Evolutionary conservation across 2,888 invertebrate genomes (phyloP).

Genomic region (Brachycybe producta): DNA sequence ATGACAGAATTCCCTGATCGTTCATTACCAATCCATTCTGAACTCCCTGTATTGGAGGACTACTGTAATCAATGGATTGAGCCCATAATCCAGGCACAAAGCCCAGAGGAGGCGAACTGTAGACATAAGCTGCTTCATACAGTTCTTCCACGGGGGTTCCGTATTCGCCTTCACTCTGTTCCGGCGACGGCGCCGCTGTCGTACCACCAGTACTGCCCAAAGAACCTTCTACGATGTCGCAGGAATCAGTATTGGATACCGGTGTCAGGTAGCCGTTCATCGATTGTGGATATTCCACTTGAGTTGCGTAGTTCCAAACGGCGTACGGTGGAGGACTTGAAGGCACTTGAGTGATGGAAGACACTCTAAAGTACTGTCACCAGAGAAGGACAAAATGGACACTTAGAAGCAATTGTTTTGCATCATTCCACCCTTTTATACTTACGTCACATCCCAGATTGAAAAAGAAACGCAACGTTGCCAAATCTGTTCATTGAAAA

Average conservation of each 20-base stretch:
- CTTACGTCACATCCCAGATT: conserved; percentile 19
- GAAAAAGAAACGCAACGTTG: conserved; percentile 19
- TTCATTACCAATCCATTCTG: conserved; percentile 11
- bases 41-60: too few species aligned
- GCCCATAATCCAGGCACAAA: conserved; percentile 5
- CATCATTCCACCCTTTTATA: neutral
- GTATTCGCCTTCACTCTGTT: neutral
- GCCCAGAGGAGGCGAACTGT: conserved; percentile 3
- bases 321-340: conserved; percentile 12
- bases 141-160: neutral
- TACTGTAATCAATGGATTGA: conserved; percentile 5
- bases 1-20: conserved; percentile 14
- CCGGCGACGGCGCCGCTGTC: neutral
- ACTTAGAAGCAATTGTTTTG: neutral
- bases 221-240: neutral
- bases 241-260: conserved; percentile 2
- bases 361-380: conserved; percentile 18
- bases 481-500: conserved; percentile 12
- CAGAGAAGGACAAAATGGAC: neutral
- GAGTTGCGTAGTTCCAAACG: conserved; percentile 19
- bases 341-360: conserved; percentile 10
- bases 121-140: conserved; percentile 11
- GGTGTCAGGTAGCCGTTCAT: conserved; percentile 12
- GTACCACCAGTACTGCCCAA: neutral
- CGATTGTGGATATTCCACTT: conserved; percentile 10